Evolutionary conservation across 2,888 invertebrate species (phyloP).

Genomic region (Ophion obscuratus): DNA sequence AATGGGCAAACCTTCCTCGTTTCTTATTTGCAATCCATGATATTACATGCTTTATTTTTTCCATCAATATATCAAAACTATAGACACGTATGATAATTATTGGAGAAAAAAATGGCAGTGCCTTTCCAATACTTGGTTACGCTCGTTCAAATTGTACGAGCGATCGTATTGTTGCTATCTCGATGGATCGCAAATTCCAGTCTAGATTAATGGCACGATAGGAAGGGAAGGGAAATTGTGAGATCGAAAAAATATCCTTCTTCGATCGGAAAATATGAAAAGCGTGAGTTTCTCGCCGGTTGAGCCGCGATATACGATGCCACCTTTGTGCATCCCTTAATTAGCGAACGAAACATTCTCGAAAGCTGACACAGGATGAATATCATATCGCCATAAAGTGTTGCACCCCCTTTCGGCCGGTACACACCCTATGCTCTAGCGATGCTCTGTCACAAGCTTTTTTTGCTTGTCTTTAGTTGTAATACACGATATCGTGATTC

Average conservation of each 20-base stretch:
- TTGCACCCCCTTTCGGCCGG: too few relatives aligned
- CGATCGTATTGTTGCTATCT: not conserved
- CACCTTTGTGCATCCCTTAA: constrained; percentile 10
- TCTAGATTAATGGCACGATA: not conserved
- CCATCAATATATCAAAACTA: too few relatives aligned
- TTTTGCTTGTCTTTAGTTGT: not conserved
- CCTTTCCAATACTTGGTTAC: not conserved
- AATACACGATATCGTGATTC: not conserved
- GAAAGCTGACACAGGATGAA: not conserved
- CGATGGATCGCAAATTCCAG: not conserved
- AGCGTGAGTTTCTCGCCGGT: constrained; percentile 5
- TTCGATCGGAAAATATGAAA: constrained; percentile 11
- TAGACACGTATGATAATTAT: too few relatives aligned
- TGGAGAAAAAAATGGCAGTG: too few relatives aligned
- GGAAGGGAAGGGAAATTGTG: not conserved
- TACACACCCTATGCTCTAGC: not conserved
- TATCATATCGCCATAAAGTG: not conserved
- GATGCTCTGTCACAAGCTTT: not conserved
- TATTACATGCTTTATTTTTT: not conserved
- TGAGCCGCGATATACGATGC: constrained; percentile 4
- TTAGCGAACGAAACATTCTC: not conserved
- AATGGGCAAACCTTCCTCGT: not conserved
- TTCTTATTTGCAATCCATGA: not conserved
- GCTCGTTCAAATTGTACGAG: not conserved
- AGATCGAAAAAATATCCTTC: constrained; percentile 47